These are phyloP conservation scores for Aricia artaxerxes DNA, from an alignment of 2,888 invertebrate species.

Conservation along the genomic window DNA sequence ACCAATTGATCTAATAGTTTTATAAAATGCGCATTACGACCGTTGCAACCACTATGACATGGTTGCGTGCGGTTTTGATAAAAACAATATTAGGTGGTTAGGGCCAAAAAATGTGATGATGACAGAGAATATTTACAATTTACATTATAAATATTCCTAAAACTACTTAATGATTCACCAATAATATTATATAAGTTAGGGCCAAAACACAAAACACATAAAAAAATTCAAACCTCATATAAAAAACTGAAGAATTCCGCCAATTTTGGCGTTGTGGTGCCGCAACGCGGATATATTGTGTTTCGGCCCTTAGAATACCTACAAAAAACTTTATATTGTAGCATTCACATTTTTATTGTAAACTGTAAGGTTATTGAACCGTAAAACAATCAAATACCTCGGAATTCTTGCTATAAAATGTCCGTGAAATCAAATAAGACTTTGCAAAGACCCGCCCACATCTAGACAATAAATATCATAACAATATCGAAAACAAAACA, in stretches of 20 bases:
- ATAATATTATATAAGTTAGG: too few species aligned
- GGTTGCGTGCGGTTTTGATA: background rate
- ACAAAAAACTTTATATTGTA: too few species aligned
- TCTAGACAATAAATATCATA: slow-evolving; percentile 5
- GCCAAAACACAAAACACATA: too few species aligned
- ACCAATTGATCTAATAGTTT: slow-evolving; percentile 36
- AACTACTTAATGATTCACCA: too few species aligned
- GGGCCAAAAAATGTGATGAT: background rate
- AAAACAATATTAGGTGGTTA: background rate
- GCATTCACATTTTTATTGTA: background rate
- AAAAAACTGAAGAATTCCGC: too few species aligned
- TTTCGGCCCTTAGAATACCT: too few species aligned
- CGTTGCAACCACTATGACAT: background rate
- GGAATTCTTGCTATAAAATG: background rate
- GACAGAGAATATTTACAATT: background rate
- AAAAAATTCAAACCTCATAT: too few species aligned
- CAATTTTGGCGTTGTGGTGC: too few species aligned
- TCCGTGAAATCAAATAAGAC: background rate
- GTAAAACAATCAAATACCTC: background rate
- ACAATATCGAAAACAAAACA: slow-evolving; percentile 2
- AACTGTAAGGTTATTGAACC: background rate
- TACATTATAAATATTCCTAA: too few species aligned
- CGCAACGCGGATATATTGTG: too few species aligned
- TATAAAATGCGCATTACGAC: slow-evolving; percentile 20
- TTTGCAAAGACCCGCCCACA: background rate